Percentiles rank a stretch among this genome's conserved stretches.
Evolutionary conservation across 2,113 vertebrate species (phyloP).

Genomic region (Mungos mungo): DNA sequence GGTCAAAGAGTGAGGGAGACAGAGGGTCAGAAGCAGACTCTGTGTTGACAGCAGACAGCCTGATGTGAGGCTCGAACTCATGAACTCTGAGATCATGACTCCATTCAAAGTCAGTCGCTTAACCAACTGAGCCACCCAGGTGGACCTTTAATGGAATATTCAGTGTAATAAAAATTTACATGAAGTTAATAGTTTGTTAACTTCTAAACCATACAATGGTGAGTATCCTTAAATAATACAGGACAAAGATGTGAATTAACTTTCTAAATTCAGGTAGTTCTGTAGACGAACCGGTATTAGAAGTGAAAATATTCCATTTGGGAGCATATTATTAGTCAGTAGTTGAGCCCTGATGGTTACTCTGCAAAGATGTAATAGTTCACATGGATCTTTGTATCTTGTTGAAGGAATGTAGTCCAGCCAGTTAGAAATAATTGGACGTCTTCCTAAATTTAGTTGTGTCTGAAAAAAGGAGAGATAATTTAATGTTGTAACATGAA

Average conservation of each 20-base stretch:
- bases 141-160: not conserved
- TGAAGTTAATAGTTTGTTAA: conserved; percentile 76
- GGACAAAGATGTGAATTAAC: conserved; percentile 49
- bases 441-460: conserved; percentile 71
- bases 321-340: conserved; percentile 74
- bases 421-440: conserved; percentile 77
- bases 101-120: not conserved
- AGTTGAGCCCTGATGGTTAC: conserved; percentile 74
- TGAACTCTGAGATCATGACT: not conserved
- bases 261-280: conserved; percentile 80
- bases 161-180: conserved; percentile 9
- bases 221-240: conserved; percentile 41
- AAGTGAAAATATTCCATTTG: conserved; percentile 79
- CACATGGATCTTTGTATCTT: conserved; percentile 78
- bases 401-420: conserved; percentile 78
- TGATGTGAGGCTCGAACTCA: not conserved
- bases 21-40: not conserved
- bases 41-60: not conserved
- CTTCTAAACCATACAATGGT: conserved; percentile 35
- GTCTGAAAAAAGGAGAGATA: conserved; percentile 66
- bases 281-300: conserved; percentile 74
- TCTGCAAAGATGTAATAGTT: conserved; percentile 79
- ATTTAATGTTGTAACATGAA: conserved; percentile 32
- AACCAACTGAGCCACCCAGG: not conserved
- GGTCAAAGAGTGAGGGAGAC: not conserved